A percentile compares a stretch with the other conserved stretches of the same genome.
These are phyloP conservation scores for Burhinus bistriatus DNA, from an alignment of 2,113 vertebrate species.

Conservation along the genomic window DNA sequence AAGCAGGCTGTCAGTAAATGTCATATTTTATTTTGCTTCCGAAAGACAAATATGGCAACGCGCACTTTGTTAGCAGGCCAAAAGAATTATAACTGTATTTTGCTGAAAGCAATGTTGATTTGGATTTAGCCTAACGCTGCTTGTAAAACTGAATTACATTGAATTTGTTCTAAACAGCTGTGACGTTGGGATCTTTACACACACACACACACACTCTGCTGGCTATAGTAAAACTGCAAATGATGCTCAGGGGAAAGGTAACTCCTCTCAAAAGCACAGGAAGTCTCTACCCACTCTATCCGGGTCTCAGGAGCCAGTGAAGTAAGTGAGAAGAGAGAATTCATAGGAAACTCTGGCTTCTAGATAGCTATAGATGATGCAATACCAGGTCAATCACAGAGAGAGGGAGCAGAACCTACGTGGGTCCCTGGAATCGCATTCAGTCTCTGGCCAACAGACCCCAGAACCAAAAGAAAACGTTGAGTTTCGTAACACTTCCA, in stretches of 20 bases:
- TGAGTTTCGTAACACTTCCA: background rate
- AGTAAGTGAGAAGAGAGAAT: background rate
- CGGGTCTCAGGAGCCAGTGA: background rate
- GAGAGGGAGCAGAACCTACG: background rate
- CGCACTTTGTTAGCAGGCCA: slow-evolving; percentile 19
- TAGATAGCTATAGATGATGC: background rate
- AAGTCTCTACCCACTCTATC: background rate
- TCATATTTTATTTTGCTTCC: slow-evolving; percentile 50
- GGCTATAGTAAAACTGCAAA: background rate
- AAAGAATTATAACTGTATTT: slow-evolving; percentile 29
- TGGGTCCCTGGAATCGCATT: background rate
- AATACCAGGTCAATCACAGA: background rate
- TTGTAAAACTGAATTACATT: slow-evolving; percentile 63
- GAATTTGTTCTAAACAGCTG: slow-evolving; percentile 22
- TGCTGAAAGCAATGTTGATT: slow-evolving; percentile 62
- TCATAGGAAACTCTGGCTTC: background rate
- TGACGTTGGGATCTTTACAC: background rate
- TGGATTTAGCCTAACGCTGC: slow-evolving; percentile 54
- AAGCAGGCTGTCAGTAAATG: slow-evolving; percentile 59
- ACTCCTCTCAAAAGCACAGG: background rate
- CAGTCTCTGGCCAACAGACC: background rate
- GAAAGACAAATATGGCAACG: slow-evolving; percentile 44
- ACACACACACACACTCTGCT: background rate
- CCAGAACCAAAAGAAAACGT: background rate
- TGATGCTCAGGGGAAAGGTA: slow-evolving; percentile 2